These are phyloP conservation scores for Xestia c-nigrum DNA, from an alignment of 2,888 invertebrate genomes.

Conservation along the genomic window DNA sequence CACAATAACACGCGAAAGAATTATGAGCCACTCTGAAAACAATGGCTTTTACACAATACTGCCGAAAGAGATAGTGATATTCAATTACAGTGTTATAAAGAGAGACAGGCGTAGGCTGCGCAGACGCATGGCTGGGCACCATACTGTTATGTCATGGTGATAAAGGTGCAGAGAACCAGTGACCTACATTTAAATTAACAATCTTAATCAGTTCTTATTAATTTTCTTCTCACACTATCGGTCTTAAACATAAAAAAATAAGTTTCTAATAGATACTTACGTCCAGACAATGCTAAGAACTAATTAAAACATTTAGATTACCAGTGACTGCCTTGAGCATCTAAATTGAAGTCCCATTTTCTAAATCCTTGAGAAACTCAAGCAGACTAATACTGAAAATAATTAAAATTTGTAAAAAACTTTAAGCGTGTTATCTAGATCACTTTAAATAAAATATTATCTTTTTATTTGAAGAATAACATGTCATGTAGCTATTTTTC, in stretches of 20 bases:
- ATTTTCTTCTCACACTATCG: not conserved
- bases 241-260: not conserved
- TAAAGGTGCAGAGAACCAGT: conserved; percentile 55
- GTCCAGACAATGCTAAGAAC: not conserved
- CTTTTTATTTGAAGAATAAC: no score
- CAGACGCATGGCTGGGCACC: conserved; percentile 28
- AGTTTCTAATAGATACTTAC: not conserved
- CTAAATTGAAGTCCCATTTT: no score
- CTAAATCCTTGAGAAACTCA: no score
- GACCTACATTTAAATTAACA: conserved; percentile 55
- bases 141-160: conserved; percentile 57
- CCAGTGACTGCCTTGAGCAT: not conserved
- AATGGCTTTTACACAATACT: conserved; percentile 40
- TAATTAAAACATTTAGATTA: not conserved
- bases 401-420: no score
- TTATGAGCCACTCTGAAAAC: conserved; percentile 33
- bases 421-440: no score
- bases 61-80: conserved; percentile 43
- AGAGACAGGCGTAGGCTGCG: conserved; percentile 29
- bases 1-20: conserved; percentile 39
- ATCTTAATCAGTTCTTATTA: conserved; percentile 18
- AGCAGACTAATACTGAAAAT: no score
- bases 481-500: no score
- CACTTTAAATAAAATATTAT: no score
- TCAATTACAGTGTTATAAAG: conserved; percentile 17